Evolutionary conservation across 2,888 invertebrate genomes (phyloP).

Genomic region (Tetheella fluctuosa): DNA sequence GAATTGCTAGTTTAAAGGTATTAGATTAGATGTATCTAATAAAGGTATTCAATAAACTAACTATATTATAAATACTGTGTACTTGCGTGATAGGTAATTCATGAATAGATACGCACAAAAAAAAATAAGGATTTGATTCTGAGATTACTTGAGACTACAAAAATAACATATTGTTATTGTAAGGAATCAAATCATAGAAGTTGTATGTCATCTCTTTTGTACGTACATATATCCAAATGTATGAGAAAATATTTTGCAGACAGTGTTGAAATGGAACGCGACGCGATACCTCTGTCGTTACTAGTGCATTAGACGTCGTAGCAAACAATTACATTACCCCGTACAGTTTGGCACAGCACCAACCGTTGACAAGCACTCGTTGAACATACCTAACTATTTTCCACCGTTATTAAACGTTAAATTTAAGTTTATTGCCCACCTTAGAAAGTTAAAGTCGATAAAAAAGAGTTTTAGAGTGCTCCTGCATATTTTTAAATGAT

Average conservation of each 20-base stretch:
- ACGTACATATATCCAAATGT: slow-evolving; percentile 20
- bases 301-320: slow-evolving; percentile 60
- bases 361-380: slow-evolving; percentile 64
- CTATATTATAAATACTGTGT: background rate
- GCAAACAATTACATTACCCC: slow-evolving; percentile 72
- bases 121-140: no score
- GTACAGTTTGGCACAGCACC: slow-evolving; percentile 76
- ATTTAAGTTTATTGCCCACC: slow-evolving; percentile 62
- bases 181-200: background rate
- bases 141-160: background rate
- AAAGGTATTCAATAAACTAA: background rate
- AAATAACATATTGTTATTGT: background rate
- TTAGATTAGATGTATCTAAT: no score
- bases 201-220: background rate
- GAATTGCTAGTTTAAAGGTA: no score
- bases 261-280: slow-evolving; percentile 34
- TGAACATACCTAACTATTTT: slow-evolving; percentile 66
- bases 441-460: slow-evolving; percentile 56
- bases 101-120: no score
- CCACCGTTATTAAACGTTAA: slow-evolving; percentile 66
- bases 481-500: background rate
- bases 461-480: slow-evolving; percentile 31
- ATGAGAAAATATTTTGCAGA: slow-evolving; percentile 36
- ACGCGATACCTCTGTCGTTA: slow-evolving; percentile 58
- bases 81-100: no score